Conservation (phyloP, 1,140 invertebrate species). For the Papilio polytes region DNA sequence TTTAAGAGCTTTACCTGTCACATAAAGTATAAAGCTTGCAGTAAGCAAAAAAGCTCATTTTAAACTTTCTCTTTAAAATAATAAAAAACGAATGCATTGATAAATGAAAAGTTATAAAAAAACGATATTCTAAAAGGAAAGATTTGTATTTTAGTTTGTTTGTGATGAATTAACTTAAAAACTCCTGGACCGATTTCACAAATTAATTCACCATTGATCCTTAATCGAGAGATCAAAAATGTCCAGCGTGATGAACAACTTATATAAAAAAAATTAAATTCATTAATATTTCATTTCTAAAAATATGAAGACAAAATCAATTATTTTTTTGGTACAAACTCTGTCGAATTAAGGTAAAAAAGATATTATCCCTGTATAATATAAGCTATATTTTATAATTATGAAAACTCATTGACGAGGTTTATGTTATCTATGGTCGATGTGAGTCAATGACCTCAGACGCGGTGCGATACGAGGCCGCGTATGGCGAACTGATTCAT, state of each 20-base stretch:
- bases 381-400: background rate
- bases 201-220: background rate
- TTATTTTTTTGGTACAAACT: too few relatives aligned
- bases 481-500: slow-evolving; percentile 30
- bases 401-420: slow-evolving; percentile 15
- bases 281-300: too few relatives aligned
- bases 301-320: too few relatives aligned
- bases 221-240: too few relatives aligned
- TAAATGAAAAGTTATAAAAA: background rate
- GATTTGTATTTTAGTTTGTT: background rate
- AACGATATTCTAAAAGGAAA: background rate
- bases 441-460: slow-evolving; percentile 36
- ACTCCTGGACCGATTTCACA: background rate
- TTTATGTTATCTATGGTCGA: slow-evolving; percentile 35
- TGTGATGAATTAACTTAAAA: too few relatives aligned
- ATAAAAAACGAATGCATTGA: background rate
- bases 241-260: too few relatives aligned
- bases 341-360: too few relatives aligned
- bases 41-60: too few relatives aligned
- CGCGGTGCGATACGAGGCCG: slow-evolving; percentile 29
- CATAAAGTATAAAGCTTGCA: too few relatives aligned
- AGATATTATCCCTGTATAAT: background rate
- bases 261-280: too few relatives aligned
- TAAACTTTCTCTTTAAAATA: background rate
- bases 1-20: too few relatives aligned